Base-by-base conservation (phyloP, 2,113 vertebrate genomes). In the Poecilia latipinna region DNA sequence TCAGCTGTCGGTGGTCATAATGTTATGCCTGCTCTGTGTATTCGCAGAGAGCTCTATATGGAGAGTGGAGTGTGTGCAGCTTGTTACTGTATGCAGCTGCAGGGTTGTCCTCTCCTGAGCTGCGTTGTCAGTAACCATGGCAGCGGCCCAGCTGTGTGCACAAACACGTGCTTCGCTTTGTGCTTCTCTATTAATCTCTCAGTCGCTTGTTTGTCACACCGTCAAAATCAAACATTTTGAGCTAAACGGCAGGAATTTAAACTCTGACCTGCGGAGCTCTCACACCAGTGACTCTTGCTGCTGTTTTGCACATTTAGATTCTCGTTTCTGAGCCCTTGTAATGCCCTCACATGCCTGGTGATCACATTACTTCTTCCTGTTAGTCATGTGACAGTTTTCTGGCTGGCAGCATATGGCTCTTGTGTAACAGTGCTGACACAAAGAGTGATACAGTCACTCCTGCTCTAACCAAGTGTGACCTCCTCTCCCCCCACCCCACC, bases 61-160 rank as follows among this genome's bases (percentile, higher is more conserved):
- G 13, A 42, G 24, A n/a, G 8, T 12, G 24, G 15, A 15, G 37
- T 62, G 82, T 19, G 54, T 35, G 74, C 17, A 68, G 42, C 35
- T 64, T 26, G 61, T 57, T 70, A 7, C 73, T 74, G 22, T 6
- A 15, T 35, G 70, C 28, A 54, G 72, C 78, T 70, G 68, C 62
- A 65, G 28, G 29, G 67, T 61, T 78, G 65, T 33, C 37, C 39
- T 72, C 64, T 72, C 64, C 68, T 35, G 63, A 82, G 85, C 79
- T 82, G 89, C 82, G 87, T 91, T 81, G 73, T 88, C 88, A 74
- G 93, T 94, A 89, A 90, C 93, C 92, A 93, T 93, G 91, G 90
- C 92, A 91, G 76, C 88, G 76, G 75, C 90, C 85, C 82, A 86
- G 82, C 86, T 87, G 89, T 89, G 91, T 91, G 93, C 85, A 65